Evolutionary conservation across 2,888 invertebrate species (phyloP).

Genomic region (Autographa gamma): DNA sequence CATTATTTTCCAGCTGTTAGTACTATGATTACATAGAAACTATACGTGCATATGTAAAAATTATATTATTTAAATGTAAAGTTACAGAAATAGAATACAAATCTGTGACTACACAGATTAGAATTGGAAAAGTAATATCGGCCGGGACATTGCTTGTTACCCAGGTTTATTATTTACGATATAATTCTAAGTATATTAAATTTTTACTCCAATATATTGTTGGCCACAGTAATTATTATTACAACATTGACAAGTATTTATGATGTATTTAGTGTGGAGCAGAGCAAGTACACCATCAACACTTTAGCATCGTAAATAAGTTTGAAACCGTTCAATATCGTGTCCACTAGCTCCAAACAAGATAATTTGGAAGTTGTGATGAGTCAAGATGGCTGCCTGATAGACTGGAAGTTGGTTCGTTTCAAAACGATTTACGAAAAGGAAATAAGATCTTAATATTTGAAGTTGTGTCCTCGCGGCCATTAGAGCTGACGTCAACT

Average conservation of each 20-base stretch:
- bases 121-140: neutral
- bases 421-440: constrained; percentile 55
- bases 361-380: constrained; percentile 56
- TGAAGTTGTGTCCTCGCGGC: constrained; percentile 46
- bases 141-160: neutral
- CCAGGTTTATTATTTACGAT: neutral
- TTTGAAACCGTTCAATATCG: neutral
- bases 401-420: constrained; percentile 55
- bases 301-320: neutral
- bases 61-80: neutral
- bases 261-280: neutral
- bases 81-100: neutral
- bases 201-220: neutral
- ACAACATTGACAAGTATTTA: neutral
- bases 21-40: too few species aligned
- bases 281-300: neutral
- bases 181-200: neutral
- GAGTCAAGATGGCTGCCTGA: constrained; percentile 46
- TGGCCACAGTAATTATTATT: neutral
- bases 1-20: too few species aligned
- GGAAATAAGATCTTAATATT: constrained; percentile 61
- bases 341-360: constrained; percentile 29
- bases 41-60: neutral
- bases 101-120: too few species aligned
- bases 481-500: constrained; percentile 51